Evolutionary conservation across 2,797 vertebrate species (phyloP), one percentile per base, ranked within the genome.

Genomic region (Chelmon rostratus): DNA sequence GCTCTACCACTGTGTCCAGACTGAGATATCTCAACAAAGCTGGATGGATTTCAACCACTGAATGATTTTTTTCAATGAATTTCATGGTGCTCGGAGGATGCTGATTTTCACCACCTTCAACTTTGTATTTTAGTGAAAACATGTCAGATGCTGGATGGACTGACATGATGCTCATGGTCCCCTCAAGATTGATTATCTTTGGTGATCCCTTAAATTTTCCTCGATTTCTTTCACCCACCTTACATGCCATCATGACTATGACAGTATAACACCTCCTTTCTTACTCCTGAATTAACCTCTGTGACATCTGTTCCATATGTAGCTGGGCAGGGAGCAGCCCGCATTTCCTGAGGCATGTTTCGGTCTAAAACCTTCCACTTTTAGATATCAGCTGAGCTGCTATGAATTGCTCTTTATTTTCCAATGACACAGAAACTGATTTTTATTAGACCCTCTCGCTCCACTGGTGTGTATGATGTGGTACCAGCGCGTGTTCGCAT

Each of bases 241-340:
- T n/a, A n/a, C 1, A 28, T 12, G 28, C 31, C 9, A 6, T 31
- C 9, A 8, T 40, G 44, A 73, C 61, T 44, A 71, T 42, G 13
- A 42, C 42, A 9, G 40, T 13, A 64, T 62, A n/a, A 18, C 11
- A 9, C 18, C 2, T 78, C 31, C 49, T 59, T 37, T 21, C 67
- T 56, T 25, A 66, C 28, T 42, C 16, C 61, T 58, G 52, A 79
- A 67, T 72, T 69, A 76, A 46, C 61, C 47, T 59, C 23, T 52
- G 0, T 72, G 50, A 73, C 58, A 62, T 73, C 25, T 68, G 44
- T 37, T 19, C 37, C n/a, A 62, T n/a, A 54, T 33, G 33, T 47
- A 65, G 18, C 13, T 42, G 21, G 21, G 12, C 28, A 33, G 7
- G 2, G 15, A 57, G 28, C 21, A 54, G n/a, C 38, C 50, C 19